Evolutionary conservation across 53 echinoderm and acorn worm genomes (phyloP).

Genomic region (Echinarachnius parma): DNA sequence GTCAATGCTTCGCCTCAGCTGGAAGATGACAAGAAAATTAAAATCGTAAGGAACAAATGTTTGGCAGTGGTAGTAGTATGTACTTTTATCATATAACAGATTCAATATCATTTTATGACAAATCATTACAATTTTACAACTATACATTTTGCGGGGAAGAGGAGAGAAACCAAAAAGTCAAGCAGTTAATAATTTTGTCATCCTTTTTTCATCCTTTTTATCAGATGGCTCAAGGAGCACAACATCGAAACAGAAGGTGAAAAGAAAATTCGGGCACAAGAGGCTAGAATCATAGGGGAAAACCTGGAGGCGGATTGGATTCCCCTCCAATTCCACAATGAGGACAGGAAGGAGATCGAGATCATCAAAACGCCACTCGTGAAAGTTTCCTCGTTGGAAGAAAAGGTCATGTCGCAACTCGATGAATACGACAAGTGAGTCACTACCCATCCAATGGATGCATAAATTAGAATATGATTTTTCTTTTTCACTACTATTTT

Average conservation of each 20-base stretch:
- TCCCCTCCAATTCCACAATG: conserved; percentile 13
- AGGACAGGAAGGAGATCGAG: conserved; percentile 3
- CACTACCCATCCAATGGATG: too few relatives aligned
- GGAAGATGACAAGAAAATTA: conserved; percentile 18
- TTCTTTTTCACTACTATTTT: too few relatives aligned
- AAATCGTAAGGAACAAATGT: conserved; percentile 6
- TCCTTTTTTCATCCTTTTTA: neutral
- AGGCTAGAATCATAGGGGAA: neutral
- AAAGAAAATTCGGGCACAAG: neutral
- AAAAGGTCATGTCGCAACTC: neutral
- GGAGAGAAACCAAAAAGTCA: too few relatives aligned
- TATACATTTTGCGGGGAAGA: too few relatives aligned
- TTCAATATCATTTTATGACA: neutral
- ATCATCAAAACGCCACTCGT: neutral
- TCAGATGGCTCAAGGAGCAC: conserved; percentile 14
- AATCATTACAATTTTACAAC: too few relatives aligned
- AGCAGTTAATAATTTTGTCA: conserved; percentile 5
- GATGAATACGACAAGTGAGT: conserved; percentile 17
- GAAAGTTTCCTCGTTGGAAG: conserved; percentile 11
- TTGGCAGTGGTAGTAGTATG: neutral
- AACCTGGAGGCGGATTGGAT: conserved; percentile 9
- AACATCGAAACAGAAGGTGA: neutral
- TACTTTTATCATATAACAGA: too few relatives aligned
- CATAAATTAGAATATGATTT: too few relatives aligned
- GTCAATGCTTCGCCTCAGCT: neutral